Evolutionary conservation across 1,140 invertebrate genomes (phyloP).

Genomic region (Drosophila sechellia): DNA sequence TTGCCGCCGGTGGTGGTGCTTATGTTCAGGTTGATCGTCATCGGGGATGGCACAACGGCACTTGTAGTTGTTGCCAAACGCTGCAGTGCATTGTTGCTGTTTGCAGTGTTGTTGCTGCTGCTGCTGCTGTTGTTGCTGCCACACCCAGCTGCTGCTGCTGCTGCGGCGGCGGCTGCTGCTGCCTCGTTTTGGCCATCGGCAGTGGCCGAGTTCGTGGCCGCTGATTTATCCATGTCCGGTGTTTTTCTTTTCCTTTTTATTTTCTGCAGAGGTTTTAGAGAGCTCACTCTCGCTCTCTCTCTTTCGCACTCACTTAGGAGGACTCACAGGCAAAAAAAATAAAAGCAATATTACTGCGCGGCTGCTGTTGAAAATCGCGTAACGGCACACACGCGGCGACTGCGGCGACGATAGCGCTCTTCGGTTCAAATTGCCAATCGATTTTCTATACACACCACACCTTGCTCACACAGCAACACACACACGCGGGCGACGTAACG

Average conservation of each 20-base stretch:
- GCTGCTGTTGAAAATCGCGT: slow-evolving; percentile 47
- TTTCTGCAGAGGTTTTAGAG: slow-evolving; percentile 9
- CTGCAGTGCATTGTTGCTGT: slow-evolving; percentile 32
- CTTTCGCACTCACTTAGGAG: slow-evolving; percentile 18
- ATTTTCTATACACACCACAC: slow-evolving; percentile 80
- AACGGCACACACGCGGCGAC: slow-evolving; percentile 48
- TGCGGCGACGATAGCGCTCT: slow-evolving; percentile 25
- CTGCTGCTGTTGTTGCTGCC: slow-evolving; percentile 36
- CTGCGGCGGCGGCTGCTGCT: slow-evolving; percentile 15
- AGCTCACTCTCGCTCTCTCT: slow-evolving; percentile 13
- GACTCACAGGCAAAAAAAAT: slow-evolving; percentile 54
- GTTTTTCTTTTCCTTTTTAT: slow-evolving; percentile 5
- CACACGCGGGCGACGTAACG: slow-evolving; percentile 37
- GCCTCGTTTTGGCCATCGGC: slow-evolving; percentile 60
- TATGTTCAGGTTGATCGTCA: slow-evolving; percentile 90
- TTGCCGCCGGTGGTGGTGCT: slow-evolving; percentile 96
- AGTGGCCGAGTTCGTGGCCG: slow-evolving; percentile 64
- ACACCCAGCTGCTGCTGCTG: slow-evolving; percentile 29
- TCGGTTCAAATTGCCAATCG: slow-evolving; percentile 67
- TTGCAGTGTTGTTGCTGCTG: slow-evolving; percentile 2
- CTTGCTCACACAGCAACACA: slow-evolving; percentile 55
- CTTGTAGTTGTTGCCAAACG: slow-evolving; percentile 40
- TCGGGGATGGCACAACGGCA: slow-evolving; percentile 19
- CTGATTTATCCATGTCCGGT: slow-evolving; percentile 70
- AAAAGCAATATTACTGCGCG: slow-evolving; percentile 23